Evolutionary conservation across 2,888 invertebrate genomes (phyloP).

Genomic region (Cephonodes hylas): DNA sequence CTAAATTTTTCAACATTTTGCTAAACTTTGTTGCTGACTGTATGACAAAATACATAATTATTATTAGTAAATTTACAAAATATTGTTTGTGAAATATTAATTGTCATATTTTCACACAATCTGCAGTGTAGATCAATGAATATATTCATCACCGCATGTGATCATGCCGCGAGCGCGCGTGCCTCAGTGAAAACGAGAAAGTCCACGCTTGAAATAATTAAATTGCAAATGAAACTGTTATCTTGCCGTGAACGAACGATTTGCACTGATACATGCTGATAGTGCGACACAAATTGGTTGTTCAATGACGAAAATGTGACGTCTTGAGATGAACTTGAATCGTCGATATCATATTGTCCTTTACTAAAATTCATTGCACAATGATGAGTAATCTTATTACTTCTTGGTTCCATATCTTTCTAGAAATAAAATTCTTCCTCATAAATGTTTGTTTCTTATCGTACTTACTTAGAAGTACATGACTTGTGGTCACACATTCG

Average conservation of each 20-base stretch:
- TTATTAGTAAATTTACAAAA: too few species aligned
- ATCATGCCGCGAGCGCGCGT: background rate
- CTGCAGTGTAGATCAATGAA: background rate
- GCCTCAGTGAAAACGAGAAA: constrained; percentile 4
- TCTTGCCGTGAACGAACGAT: constrained; percentile 1
- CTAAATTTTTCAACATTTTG: too few species aligned
- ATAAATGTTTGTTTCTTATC: background rate
- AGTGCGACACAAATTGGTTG: background rate
- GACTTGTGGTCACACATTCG: background rate
- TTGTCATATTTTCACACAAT: background rate
- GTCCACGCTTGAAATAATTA: constrained; percentile 7
- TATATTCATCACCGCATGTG: constrained; percentile 1
- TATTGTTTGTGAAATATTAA: background rate
- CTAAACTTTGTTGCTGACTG: too few species aligned
- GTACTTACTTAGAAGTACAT: background rate
- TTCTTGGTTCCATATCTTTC: background rate
- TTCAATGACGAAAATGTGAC: background rate
- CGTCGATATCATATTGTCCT: background rate
- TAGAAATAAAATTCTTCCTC: background rate
- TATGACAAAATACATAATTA: too few species aligned
- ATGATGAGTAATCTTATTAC: background rate
- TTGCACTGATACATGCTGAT: constrained; percentile 7
- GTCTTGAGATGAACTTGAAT: background rate
- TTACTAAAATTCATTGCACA: background rate
- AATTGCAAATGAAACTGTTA: constrained; percentile 8